Percentiles rank a stretch among this genome's conserved stretches.
Evolutionary conservation across 1,140 invertebrate species (phyloP).

Genomic region (Catajapyx aquilonaris): DNA sequence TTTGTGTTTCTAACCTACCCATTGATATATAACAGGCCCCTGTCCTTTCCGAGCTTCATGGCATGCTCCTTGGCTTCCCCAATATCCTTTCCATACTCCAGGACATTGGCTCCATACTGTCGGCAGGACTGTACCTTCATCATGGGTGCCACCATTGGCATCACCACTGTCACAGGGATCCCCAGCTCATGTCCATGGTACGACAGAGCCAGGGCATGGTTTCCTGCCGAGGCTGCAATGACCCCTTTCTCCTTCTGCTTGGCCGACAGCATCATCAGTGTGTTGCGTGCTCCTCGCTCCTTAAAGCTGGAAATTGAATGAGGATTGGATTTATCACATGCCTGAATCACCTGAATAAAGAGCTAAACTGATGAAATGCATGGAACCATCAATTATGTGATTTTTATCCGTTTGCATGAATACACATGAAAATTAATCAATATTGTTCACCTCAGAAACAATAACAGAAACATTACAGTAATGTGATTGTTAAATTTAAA

Average conservation of each 20-base stretch:
- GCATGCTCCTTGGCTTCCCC: constrained; percentile 61
- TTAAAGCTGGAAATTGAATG: constrained; percentile 48
- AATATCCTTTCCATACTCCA: constrained; percentile 67
- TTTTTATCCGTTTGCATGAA: no score
- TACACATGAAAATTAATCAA: no score
- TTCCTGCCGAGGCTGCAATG: constrained; percentile 78
- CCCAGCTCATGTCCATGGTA: constrained; percentile 65
- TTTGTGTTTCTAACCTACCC: no score
- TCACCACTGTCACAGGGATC: constrained; percentile 77
- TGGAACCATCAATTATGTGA: no score
- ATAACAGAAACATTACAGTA: no score
- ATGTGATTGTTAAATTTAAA: no score
- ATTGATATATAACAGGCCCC: constrained; percentile 58
- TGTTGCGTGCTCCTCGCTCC: constrained; percentile 75
- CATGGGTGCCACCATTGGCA: constrained; percentile 74
- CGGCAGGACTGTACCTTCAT: constrained; percentile 83
- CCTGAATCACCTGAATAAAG: constrained; percentile 3
- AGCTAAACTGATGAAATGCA: no score
- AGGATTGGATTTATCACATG: neutral
- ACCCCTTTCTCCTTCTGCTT: constrained; percentile 55
- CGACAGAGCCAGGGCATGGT: constrained; percentile 70
- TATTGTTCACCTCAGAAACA: no score
- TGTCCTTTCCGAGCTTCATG: constrained; percentile 45
- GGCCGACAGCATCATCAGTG: constrained; percentile 46
- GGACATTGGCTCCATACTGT: constrained; percentile 60